Evolutionary conservation across 35 echinoderm and acorn worm genomes (phyloP), one percentile per base, ranked within the genome.

Genomic region (Patiria miniata): DNA sequence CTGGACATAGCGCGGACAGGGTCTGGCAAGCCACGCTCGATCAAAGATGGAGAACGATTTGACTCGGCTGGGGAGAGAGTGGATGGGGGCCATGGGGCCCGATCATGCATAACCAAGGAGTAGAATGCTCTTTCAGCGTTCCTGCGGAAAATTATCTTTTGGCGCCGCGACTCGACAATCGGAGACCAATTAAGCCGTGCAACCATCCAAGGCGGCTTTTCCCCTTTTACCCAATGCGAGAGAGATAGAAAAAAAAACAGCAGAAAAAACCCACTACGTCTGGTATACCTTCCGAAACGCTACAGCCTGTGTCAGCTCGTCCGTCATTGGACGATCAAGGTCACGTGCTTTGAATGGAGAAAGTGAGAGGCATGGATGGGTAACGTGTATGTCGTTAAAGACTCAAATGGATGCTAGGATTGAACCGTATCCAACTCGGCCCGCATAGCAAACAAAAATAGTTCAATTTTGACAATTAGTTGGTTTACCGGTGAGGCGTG

Each of bases 121-220:
- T 23, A 73, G 12, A 73, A 73, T 73, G 22, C 65, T 73, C 65
- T 60, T 84, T 84, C 82, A 84, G 30, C 82, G 53, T 59, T 53
- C 51, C 82, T 84, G 82, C 82, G 82, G 53, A 58, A 84, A 84
- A 84, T 84, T 84, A 84, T 84, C 82, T 84, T 84, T 84, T 84
- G 82, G 82, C 82, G 82, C 82, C 82, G 82, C 51, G 54, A 53
- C n/a, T 59, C 53, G 26, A 84, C 82, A 84, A 84, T 84, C 57
- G 82, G 53, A 58, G 82, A 84, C 52, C 82, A 84, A 84, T 84
- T 84, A 84, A 84, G 57, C 33, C 51, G 33, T 6, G 53, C 82
- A 84, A 17, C 53, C 82, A 84, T 57, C 52, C 82, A 84, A 54
- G 57, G 82, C 82, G 33, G 36, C 51, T 84, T 58, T 36, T 59